These are phyloP conservation scores for Microctonus hyperodae DNA, from an alignment of 2,888 invertebrate genomes.

Conservation along the genomic window DNA sequence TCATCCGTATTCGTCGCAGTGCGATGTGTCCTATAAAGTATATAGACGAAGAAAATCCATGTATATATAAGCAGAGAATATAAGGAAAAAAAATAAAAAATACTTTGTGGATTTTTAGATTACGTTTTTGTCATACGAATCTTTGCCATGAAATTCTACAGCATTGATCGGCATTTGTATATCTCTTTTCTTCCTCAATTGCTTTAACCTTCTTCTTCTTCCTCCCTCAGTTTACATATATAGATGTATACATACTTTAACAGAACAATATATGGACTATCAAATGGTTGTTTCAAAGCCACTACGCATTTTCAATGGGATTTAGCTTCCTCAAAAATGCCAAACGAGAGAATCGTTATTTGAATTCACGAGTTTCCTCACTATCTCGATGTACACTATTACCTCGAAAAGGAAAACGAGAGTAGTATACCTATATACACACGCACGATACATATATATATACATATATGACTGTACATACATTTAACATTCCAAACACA, in stretches of 20 bases:
- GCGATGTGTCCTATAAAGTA: slow-evolving; percentile 2
- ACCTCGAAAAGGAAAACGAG: slow-evolving; percentile 51
- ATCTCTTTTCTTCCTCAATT: background rate
- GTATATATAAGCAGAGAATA: background rate
- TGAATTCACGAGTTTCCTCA: slow-evolving; percentile 27
- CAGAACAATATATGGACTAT: background rate
- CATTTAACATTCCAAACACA: slow-evolving; percentile 45
- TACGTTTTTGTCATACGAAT: background rate
- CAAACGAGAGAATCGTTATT: slow-evolving; percentile 8
- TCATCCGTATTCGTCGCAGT: slow-evolving; percentile 21
- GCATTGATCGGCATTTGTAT: slow-evolving; percentile 3
- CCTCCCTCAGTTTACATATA: background rate
- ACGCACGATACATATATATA: too few species aligned
- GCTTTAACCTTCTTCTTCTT: too few species aligned
- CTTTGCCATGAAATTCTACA: slow-evolving; percentile 32
- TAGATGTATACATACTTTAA: background rate
- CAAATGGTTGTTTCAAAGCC: background rate
- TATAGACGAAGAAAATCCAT: slow-evolving; percentile 10
- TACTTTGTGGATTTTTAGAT: slow-evolving; percentile 19
- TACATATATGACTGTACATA: background rate
- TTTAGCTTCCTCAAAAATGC: slow-evolving; percentile 11
- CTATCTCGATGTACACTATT: slow-evolving; percentile 30
- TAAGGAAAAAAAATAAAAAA: background rate
- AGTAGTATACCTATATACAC: slow-evolving; percentile 38
- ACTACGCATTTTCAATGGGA: slow-evolving; percentile 13